A percentile compares a stretch with the other conserved stretches of the same genome.
These are phyloP conservation scores for Pemphredon lugubris DNA, from an alignment of 2,888 invertebrate species.

Conservation along the genomic window DNA sequence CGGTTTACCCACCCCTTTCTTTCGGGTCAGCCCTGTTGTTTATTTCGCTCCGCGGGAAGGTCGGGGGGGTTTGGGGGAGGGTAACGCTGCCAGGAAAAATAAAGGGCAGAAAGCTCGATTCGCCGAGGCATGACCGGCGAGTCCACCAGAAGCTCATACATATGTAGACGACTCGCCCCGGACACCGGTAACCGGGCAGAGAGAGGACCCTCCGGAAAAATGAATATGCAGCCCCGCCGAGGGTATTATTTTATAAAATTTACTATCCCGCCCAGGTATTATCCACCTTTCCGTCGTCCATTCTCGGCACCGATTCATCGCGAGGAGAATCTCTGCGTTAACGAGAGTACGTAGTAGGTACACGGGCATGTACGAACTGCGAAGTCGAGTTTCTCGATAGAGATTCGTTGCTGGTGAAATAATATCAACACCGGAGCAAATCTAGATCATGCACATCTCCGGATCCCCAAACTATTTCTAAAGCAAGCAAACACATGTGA, in stretches of 20 bases:
- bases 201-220: conserved; percentile 67
- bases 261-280: conserved; percentile 62
- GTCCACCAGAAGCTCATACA: conserved; percentile 76
- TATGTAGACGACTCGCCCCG: conserved; percentile 69
- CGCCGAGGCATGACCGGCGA: conserved; percentile 69
- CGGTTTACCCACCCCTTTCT: conserved; percentile 45
- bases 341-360: too few species aligned
- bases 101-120: conserved; percentile 66
- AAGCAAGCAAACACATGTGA: too few species aligned
- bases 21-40: conserved; percentile 51
- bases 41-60: conserved; percentile 45
- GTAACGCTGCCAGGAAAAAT: conserved; percentile 50
- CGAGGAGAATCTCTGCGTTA: conserved; percentile 7
- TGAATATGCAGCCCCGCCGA: conserved; percentile 74
- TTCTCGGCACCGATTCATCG: conserved; percentile 16
- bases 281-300: conserved; percentile 42
- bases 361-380: too few species aligned
- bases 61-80: conserved; percentile 10
- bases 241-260: conserved; percentile 73
- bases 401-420: too few species aligned
- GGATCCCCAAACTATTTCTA: too few species aligned
- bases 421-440: too few species aligned
- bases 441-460: too few species aligned
- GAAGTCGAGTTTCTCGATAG: too few species aligned
- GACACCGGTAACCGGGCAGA: conserved; percentile 41